A percentile compares a stretch with the other conserved stretches of the same genome.
Evolutionary conservation across 2,888 invertebrate genomes (phyloP).

Genomic region (Proisotoma minuta): DNA sequence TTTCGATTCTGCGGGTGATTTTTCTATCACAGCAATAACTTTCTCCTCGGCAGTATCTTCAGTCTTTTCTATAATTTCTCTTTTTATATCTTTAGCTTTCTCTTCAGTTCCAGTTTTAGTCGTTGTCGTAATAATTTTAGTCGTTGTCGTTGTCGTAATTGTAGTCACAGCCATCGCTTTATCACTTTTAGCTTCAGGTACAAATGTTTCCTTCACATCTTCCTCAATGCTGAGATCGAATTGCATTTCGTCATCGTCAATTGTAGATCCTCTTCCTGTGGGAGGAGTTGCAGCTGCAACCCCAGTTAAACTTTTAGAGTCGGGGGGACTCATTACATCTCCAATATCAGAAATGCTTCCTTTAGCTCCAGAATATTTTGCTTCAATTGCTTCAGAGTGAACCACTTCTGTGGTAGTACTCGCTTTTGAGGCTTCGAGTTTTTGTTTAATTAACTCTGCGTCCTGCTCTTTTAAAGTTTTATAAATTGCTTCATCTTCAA

Average conservation of each 20-base stretch:
- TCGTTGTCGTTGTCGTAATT: not conserved
- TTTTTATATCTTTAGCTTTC: not conserved
- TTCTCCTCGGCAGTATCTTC: conserved; percentile 24
- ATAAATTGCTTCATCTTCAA: conserved; percentile 44
- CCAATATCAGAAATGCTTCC: conserved; percentile 16
- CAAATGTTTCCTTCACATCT: conserved; percentile 20
- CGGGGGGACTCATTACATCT: conserved; percentile 15
- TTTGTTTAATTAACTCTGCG: conserved; percentile 3
- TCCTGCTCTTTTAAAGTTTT: conserved; percentile 35
- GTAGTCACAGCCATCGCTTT: not conserved
- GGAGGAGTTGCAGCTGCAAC: not conserved
- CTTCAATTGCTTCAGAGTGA: conserved; percentile 34
- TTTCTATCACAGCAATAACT: conserved; percentile 55
- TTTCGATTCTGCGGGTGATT: conserved; percentile 47
- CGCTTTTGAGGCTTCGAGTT: not conserved
- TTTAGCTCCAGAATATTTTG: conserved; percentile 22
- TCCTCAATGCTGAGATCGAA: conserved; percentile 46
- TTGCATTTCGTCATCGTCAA: conserved; percentile 44
- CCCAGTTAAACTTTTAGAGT: conserved; percentile 16
- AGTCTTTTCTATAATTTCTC: conserved; percentile 2
- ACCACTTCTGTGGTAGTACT: conserved; percentile 10
- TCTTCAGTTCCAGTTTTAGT: not conserved
- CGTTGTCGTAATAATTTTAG: not conserved
- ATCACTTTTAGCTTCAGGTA: not conserved
- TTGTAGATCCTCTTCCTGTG: conserved; percentile 8